Base-by-base conservation (phyloP, 64 coral and sea anemone species). In the Platygyra sinensis region DNA sequence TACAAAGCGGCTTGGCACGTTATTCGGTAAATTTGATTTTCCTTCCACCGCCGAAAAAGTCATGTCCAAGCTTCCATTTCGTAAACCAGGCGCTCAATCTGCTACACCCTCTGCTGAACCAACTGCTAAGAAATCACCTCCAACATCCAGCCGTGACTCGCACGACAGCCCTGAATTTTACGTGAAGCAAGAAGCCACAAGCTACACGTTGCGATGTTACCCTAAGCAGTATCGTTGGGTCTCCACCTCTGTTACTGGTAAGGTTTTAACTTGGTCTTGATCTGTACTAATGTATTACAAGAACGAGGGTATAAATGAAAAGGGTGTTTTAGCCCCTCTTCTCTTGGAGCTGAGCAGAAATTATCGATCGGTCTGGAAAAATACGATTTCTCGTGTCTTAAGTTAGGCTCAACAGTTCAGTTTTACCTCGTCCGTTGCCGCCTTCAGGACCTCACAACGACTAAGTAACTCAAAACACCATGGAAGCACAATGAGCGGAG, bases 201-300 rank as follows among this genome's bases (percentile, higher is more conserved):
- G 85, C 10, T 96, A 96, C 59, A 67, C 89, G 39, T 63, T 89
- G n/a, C 81, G 94, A 19, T 92, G 90, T 19, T 96, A 92, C 75
- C n/a, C 77, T 6, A 52, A 80, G 31, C 20, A 62, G 0, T 96
- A 96, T 38, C 89, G 89, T 57, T 96, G 94, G 94, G 94, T 83
- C 0, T 86, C 94, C 5, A 96, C 94, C 18, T 55, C 17, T 52
- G 72, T 85, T 0, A 67, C 73, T 79, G 87, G 94, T 92, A 62
- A 85, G 5, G 52, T 55, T 9, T 55, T 55, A 1, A 55, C 10
- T 9, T 9, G 13, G 52, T 8, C 52, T 1, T 55, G 7, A 39
- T 39, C 38, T 39, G 38, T 39, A 39, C 38, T 39, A n/a, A n/a
- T n/a, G 38, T 39, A 39, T 39, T 39, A 39, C 38, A 39, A 39